Evolutionary conservation across 2,113 vertebrate genomes (phyloP).

Genomic region (Lepus americanus): DNA sequence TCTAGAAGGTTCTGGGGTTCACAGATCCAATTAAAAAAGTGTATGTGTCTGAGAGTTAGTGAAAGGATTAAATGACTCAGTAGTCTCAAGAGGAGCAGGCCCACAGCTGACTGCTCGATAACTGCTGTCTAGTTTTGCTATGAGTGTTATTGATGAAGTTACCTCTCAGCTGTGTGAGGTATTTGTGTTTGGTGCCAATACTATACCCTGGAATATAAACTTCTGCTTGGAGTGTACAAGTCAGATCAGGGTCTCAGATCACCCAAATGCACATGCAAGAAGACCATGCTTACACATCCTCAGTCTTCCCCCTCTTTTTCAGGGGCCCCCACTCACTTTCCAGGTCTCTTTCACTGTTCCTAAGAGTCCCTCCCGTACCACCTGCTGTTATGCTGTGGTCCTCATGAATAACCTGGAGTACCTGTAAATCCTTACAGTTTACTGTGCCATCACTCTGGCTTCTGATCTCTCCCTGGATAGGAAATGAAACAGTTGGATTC

Average conservation of each 20-base stretch:
- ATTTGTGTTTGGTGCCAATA: not conserved
- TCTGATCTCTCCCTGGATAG: not conserved
- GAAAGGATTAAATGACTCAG: not conserved
- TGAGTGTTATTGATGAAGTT: not conserved
- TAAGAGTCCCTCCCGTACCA: not conserved
- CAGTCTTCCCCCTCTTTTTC: not conserved
- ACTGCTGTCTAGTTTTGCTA: no score
- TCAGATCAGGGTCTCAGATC: not conserved
- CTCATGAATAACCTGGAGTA: not conserved
- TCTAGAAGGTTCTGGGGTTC: no score
- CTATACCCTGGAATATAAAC: not conserved
- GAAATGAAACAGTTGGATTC: not conserved
- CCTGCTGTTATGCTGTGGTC: not conserved
- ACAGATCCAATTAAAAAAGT: not conserved
- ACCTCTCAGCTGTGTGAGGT: not conserved
- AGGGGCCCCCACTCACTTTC: not conserved
- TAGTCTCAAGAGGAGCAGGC: not conserved
- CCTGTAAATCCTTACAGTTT: not conserved
- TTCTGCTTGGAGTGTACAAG: not conserved
- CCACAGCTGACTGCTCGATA: not conserved
- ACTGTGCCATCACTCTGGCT: not conserved
- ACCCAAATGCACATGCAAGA: not conserved
- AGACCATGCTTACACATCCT: not conserved
- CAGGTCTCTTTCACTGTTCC: not conserved
- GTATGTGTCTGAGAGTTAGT: not conserved